Base-by-base conservation (phyloP, 2,113 vertebrate species). In the Leptobrachium leishanense region DNA sequence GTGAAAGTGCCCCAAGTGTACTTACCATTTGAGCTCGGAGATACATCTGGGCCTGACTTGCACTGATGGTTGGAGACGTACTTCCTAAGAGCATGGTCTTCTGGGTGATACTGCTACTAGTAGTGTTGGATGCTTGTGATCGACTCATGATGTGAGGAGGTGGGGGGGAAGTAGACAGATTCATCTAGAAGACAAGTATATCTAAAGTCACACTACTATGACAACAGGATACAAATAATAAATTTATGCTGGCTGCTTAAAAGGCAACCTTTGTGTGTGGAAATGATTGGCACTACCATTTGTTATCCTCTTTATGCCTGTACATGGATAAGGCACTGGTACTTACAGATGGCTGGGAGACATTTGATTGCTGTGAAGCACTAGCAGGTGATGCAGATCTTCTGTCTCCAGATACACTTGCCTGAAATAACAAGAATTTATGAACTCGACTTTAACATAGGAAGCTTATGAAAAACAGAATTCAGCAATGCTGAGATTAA, bases 21-120 rank as follows among this genome's bases (percentile, higher is more conserved):
- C 88, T 88, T 85, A 97, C 96, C 96, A 97, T 98, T 88, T 98
- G 96, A 86, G 96, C 96, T 84, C 95, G 93, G 1, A 98, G 96
- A 79, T 97, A 97, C 96, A 98, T 97, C 84, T 98, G 96, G 85
- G 96, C 95, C 90, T 97, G 96, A 89, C 94, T 98, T 76, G 95
- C 91, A 64, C 90, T 94, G 74, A 94, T 86, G 87, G 92, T 95
- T 79, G 94, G 92, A 7, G 95, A 96, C 82, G 94, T 92, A 84
- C 94, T 96, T 84, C 95, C 96, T 83, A 97, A 89, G 67, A 97
- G 87, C 94, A 97, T 95, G 57, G 95, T 93, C 91, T 98, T 96
- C 87, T 96, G 96, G 87, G 95, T 96, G 84, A 98, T 94, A 87
- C 93, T 92, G 72, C 92, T 93, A 68, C 92, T 93, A 85, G 91